Evolutionary conservation across 2,113 vertebrate species (phyloP).

Genomic region (Scophthalmus maximus): DNA sequence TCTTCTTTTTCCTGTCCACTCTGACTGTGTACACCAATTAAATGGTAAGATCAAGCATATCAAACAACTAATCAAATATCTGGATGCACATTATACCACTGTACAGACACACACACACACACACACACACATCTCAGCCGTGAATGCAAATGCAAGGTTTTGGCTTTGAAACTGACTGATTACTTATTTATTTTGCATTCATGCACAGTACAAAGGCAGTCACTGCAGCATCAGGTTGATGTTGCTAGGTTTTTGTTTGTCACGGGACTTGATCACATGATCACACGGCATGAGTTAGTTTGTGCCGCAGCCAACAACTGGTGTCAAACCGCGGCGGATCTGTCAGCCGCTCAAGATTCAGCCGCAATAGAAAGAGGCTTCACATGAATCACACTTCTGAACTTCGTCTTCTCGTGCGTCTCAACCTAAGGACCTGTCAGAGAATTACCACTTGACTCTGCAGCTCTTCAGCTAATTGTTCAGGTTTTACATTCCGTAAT

Average conservation of each 20-base stretch:
- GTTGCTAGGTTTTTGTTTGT: constrained; percentile 51
- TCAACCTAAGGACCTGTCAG: background rate
- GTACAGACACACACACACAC: background rate
- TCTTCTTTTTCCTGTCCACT: constrained; percentile 2
- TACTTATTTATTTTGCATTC: constrained; percentile 57
- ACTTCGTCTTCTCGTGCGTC: background rate
- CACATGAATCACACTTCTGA: constrained; percentile 3
- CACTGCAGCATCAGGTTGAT: constrained; percentile 53
- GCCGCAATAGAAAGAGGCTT: constrained; percentile 17
- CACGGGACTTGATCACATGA: constrained; percentile 38
- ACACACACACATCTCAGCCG: constrained; percentile 3
- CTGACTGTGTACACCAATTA: background rate
- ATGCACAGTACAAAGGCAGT: constrained; percentile 54
- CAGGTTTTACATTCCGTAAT: no score
- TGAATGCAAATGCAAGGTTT: constrained; percentile 28
- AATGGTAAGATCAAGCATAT: constrained; percentile 25
- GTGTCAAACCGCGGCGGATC: constrained; percentile 20
- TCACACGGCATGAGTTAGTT: constrained; percentile 9
- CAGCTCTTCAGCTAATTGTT: background rate
- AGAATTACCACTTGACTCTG: background rate
- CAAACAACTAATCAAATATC: constrained; percentile 32
- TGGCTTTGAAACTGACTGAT: constrained; percentile 66
- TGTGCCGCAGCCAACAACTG: constrained; percentile 22
- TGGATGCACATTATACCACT: constrained; percentile 15
- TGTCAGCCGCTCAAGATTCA: constrained; percentile 16